phyloP scores from a whole-genome alignment of 1,140 invertebrate species.

The Polyergus mexicanus region DNA sequence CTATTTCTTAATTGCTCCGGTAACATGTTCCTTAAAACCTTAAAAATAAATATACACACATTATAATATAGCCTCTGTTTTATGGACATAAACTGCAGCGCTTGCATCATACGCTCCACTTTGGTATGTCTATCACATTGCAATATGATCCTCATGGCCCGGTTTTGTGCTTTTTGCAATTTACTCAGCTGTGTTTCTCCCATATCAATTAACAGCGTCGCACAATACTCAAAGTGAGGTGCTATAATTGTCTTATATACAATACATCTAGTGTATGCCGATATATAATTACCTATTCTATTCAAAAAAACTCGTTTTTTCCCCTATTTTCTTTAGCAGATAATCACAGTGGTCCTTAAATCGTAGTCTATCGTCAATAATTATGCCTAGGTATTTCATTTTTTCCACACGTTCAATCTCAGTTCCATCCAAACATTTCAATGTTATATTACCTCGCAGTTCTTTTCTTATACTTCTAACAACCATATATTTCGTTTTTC shows the following conservation, averaged over 20 bases:
- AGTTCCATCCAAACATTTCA: constrained; percentile 17
- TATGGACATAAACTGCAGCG: too few species aligned
- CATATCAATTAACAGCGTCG: not conserved
- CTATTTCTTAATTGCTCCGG: too few species aligned
- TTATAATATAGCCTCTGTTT: too few species aligned
- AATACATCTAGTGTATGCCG: constrained; percentile 21
- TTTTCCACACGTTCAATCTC: constrained; percentile 33
- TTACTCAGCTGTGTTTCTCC: constrained; percentile 6
- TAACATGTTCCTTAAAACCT: too few species aligned
- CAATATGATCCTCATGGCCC: not conserved
- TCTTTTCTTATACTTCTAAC: constrained; percentile 32
- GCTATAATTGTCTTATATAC: constrained; percentile 56
- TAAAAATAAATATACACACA: too few species aligned
- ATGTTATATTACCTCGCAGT: not conserved
- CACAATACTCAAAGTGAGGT: constrained; percentile 51
- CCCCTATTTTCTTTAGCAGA: constrained; percentile 49
- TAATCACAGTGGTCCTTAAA: constrained; percentile 37
- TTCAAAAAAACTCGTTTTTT: constrained; percentile 63
- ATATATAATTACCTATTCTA: constrained; percentile 52
- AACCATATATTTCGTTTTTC: constrained; percentile 67
- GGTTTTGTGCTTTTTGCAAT: constrained; percentile 51
- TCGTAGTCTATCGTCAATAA: too few species aligned
- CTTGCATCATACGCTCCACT: too few species aligned
- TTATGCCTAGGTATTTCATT: not conserved
- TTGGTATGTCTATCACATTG: too few species aligned